These are phyloP conservation scores for Homalodisca vitripennis DNA, from an alignment of 1,140 invertebrate genomes.

Conservation along the genomic window DNA sequence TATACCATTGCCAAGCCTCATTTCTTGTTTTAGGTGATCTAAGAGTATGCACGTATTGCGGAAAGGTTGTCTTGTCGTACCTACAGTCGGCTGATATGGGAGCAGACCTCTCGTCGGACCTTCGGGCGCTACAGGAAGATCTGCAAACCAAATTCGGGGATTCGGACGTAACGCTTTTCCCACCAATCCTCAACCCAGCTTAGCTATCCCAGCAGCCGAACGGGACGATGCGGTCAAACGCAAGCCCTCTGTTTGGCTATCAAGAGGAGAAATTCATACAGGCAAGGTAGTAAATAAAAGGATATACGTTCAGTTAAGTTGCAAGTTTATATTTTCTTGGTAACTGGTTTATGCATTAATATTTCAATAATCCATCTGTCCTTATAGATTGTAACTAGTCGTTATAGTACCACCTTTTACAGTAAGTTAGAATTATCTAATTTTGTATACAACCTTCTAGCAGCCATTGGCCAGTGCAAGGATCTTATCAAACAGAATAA, in stretches of 20 bases:
- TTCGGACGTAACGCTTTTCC: not conserved
- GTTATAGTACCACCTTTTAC: too few species aligned
- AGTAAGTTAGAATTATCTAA: too few species aligned
- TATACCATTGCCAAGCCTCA: too few species aligned
- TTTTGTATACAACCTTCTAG: too few species aligned
- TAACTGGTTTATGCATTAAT: too few species aligned
- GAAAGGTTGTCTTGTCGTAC: conserved; percentile 87
- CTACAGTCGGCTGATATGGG: conserved; percentile 78
- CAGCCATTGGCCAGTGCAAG: too few species aligned
- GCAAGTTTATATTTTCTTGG: too few species aligned
- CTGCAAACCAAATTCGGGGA: conserved; percentile 64
- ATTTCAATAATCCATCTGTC: too few species aligned
- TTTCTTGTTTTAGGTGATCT: conserved; percentile 86
- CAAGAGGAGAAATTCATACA: conserved; percentile 74
- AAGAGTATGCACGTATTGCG: conserved; percentile 91
- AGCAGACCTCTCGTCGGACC: conserved; percentile 71
- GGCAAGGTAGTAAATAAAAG: conserved; percentile 54
- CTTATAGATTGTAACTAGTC: too few species aligned
- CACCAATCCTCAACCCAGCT: not conserved
- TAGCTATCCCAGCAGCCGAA: conserved; percentile 24
- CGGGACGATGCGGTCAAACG: conserved; percentile 35
- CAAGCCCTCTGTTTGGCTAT: conserved; percentile 65
- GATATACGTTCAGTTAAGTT: too few species aligned
- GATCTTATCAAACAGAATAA: too few species aligned
- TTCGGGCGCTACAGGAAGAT: conserved; percentile 80